These are phyloP conservation scores for Harpagus bidentatus DNA, from an alignment of 2,113 vertebrate species.

Conservation along the genomic window DNA sequence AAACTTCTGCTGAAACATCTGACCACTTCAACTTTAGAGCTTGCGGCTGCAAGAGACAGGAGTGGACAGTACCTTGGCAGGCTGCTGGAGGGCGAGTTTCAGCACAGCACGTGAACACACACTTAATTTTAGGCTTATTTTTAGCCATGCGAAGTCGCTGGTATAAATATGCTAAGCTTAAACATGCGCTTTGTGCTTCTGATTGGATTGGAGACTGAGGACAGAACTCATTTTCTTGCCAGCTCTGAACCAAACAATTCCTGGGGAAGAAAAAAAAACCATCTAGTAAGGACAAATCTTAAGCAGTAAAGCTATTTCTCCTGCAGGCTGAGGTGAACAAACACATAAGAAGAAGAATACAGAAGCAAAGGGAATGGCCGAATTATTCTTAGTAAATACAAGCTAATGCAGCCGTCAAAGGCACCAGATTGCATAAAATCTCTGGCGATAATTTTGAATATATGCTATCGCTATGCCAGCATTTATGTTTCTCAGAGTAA, in stretches of 20 bases:
- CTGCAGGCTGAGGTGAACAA: not conserved
- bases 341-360: not conserved
- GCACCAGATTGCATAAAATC: not conserved
- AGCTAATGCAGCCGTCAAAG: not conserved
- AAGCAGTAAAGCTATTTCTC: not conserved
- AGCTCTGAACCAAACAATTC: not conserved
- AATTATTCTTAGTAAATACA: not conserved
- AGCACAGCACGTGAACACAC: not conserved
- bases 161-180: not conserved
- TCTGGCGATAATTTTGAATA: not conserved
- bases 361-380: not conserved
- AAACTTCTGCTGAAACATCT: not conserved
- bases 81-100: not conserved
- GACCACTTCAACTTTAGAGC: not conserved
- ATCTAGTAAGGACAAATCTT: not conserved
- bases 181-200: not conserved
- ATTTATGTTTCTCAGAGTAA: not conserved
- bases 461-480: not conserved
- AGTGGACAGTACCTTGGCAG: not conserved
- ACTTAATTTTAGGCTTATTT: not conserved
- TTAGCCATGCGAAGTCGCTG: not conserved
- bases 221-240: not conserved
- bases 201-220: not conserved
- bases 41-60: not conserved
- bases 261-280: not conserved